Conservation (phyloP, 2,113 vertebrate species). For the Vimba vimba region DNA sequence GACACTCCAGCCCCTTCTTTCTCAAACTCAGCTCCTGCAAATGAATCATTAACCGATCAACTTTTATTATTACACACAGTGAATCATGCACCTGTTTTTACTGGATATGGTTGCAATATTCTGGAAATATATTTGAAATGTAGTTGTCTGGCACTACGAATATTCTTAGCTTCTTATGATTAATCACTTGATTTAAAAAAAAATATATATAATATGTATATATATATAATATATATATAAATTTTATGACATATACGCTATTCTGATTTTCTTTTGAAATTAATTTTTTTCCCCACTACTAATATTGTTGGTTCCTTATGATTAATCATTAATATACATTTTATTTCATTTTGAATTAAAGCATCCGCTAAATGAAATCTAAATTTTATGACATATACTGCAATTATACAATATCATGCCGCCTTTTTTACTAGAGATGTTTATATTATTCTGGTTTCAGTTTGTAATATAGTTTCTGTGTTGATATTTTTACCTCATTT, state of each 20-base stretch:
- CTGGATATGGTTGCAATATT: background rate
- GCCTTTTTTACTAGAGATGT: background rate
- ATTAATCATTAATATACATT: background rate
- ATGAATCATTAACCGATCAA: conserved; percentile 6
- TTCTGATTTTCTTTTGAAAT: too few relatives aligned
- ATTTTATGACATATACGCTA: too few relatives aligned
- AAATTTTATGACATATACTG: background rate
- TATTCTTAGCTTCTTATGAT: background rate
- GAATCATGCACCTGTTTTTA: conserved; percentile 1
- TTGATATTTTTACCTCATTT: background rate
- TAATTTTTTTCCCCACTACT: too few relatives aligned
- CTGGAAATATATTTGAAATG: background rate
- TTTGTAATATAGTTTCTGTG: background rate
- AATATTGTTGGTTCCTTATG: background rate
- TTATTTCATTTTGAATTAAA: background rate
- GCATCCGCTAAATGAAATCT: background rate
- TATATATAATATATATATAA: too few relatives aligned
- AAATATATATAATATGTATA: too few relatives aligned
- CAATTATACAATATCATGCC: background rate
- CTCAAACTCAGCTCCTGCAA: conserved; percentile 91
- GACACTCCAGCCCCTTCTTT: conserved; percentile 96
- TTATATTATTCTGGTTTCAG: background rate
- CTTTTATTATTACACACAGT: background rate
- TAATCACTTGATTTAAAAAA: background rate
- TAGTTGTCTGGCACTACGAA: background rate